Evolutionary conservation across 2,888 invertebrate genomes (phyloP), one percentile per base, ranked within the genome.

Genomic region (Ormyrus thymus): DNA sequence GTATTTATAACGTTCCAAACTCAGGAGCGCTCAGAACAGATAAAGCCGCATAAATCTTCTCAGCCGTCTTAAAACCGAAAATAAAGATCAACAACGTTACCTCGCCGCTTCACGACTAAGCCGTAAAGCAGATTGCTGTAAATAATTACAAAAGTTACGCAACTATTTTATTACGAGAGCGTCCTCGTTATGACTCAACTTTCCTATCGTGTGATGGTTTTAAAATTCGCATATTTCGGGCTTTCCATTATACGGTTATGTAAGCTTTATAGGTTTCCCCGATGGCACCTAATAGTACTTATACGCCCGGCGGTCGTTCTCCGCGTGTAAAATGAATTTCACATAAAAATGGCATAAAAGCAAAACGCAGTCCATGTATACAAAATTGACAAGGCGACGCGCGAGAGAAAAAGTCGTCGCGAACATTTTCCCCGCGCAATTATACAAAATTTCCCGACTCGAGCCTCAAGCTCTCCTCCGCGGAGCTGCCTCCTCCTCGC

Each of bases 291-390:
- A 65, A 73, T 65, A 65, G 29, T 13, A 50, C 29, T 51, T 53
- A n/a, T n/a, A 9, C 55, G 7, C 43, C 9, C 2, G 56, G 56
- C 4, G 4, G 4, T 15, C 45, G 29, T 59, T 66, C 58, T 51
- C 74, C 15, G 59, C n/a, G n/a, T n/a, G n/a, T 48, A 43, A 65
- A 75, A 66, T 53, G 55, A 75, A 75, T 56, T 59, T 51, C 13
- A 15, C 66, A 53, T 75, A 75, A 66, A 75, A 74, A 66, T 74
- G 59, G 66, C 51, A 7, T 66, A 66, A 13, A 50, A 48, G 29
- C 29, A 29, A 29, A 29, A 29, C 0, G 4, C 29, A 29, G 29
- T 29, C 29, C 29, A 45, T 11, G 11, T 1, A 29, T 15, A 58
- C 29, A 59, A 59, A 10, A 9, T 0, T 46, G 55, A 48, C 4